Percentiles rank a stretch among this genome's conserved stretches.
Evolutionary conservation across 2,113 vertebrate genomes (phyloP).

Genomic region (Caloenas nicobarica): DNA sequence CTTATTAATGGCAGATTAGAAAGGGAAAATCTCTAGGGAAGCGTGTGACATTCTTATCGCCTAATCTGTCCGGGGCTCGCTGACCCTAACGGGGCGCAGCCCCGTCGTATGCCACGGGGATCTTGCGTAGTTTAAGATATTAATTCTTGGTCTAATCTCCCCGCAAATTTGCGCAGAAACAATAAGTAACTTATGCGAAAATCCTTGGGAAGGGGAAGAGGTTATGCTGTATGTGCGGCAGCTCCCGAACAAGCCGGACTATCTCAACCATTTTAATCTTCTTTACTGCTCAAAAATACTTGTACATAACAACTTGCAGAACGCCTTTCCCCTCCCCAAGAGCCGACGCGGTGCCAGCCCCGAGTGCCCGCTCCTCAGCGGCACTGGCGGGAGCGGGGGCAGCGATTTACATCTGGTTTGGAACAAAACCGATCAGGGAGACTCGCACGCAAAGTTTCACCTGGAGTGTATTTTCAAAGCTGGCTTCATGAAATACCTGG

Average conservation of each 20-base stretch:
- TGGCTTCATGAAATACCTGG: background rate
- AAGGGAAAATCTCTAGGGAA: background rate
- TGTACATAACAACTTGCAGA: background rate
- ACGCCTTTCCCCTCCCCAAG: background rate
- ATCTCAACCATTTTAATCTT: background rate
- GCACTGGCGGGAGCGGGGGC: background rate
- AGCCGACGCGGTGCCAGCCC: background rate
- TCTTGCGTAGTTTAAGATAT: background rate
- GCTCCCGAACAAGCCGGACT: background rate
- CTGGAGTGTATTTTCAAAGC: background rate
- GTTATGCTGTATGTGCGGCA: background rate
- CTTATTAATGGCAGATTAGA: slow-evolving; percentile 38
- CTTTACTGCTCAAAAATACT: background rate
- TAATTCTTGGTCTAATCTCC: slow-evolving; percentile 18
- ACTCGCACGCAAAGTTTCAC: background rate
- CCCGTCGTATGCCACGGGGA: background rate
- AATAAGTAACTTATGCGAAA: slow-evolving; percentile 10
- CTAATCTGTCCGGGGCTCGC: background rate
- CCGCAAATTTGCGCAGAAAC: background rate
- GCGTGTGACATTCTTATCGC: slow-evolving; percentile 28
- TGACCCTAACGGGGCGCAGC: background rate
- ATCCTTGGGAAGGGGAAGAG: background rate
- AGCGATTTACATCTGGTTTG: background rate
- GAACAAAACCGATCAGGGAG: background rate
- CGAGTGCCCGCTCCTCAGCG: background rate